Evolutionary conservation across 2,888 invertebrate species (phyloP).

Genomic region (Drosophila basisetae): DNA sequence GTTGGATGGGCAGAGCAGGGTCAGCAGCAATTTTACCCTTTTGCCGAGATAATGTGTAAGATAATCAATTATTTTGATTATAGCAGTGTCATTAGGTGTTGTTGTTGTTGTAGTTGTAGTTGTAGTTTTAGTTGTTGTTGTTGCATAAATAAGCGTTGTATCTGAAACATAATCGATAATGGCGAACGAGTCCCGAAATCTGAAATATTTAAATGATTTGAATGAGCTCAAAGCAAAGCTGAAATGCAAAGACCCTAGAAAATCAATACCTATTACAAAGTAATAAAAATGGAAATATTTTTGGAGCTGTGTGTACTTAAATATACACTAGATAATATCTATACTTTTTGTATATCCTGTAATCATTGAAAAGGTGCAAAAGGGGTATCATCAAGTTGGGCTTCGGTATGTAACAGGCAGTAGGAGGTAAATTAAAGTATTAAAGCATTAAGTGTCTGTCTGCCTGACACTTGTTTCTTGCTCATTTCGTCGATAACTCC

Average conservation of each 20-base stretch:
- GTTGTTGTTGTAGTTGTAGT: not conserved
- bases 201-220: constrained; percentile 4
- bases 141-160: not conserved
- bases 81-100: not conserved
- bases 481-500: not conserved
- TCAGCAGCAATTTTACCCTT: not conserved
- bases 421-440: not conserved
- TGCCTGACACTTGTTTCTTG: not conserved
- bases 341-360: not conserved
- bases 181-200: not conserved
- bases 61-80: constrained; percentile 23
- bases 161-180: not conserved
- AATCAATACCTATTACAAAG: constrained; percentile 1
- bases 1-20: not conserved
- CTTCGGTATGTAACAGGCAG: not conserved
- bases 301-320: not conserved
- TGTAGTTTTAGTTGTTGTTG: not conserved
- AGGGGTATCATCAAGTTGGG: not conserved
- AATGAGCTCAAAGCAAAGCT: not conserved
- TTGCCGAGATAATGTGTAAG: constrained; percentile 2
- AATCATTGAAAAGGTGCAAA: not conserved
- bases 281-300: constrained; percentile 2
- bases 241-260: not conserved
- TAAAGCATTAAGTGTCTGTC: not conserved
- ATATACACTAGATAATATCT: not conserved